Percentiles rank a stretch among this genome's conserved stretches.
These are phyloP conservation scores for Eulimnadia texana DNA, from an alignment of 1,140 invertebrate genomes.

Conservation along the genomic window DNA sequence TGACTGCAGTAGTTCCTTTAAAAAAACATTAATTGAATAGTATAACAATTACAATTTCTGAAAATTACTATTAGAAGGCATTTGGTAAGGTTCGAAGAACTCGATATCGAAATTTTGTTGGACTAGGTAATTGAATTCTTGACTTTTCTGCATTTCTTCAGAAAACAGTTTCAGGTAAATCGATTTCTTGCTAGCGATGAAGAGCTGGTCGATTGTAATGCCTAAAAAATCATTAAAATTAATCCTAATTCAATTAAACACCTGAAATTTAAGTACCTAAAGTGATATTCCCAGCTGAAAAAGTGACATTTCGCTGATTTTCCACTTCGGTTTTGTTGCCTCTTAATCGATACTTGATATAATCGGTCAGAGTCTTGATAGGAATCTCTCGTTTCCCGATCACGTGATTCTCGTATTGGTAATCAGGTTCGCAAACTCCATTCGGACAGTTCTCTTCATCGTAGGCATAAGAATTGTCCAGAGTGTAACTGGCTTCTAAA, in stretches of 20 bases:
- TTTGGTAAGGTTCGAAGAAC: background rate
- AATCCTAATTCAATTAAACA: background rate
- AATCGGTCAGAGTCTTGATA: conserved; percentile 1
- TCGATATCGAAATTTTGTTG: background rate
- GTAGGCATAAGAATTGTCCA: background rate
- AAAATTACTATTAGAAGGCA: background rate
- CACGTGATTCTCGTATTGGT: background rate
- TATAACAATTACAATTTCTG: background rate
- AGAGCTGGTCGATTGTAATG: background rate
- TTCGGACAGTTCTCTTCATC: background rate
- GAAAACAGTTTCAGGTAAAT: background rate
- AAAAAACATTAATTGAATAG: background rate
- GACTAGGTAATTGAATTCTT: background rate
- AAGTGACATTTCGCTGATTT: background rate
- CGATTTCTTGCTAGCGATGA: background rate
- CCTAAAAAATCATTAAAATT: background rate
- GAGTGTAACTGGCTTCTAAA: background rate
- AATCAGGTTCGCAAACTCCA: background rate
- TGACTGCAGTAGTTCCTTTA: conserved; percentile 2
- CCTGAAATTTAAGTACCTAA: conserved; percentile 3
- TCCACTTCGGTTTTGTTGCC: conserved; percentile 7
- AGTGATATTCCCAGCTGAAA: background rate
- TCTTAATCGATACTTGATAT: background rate
- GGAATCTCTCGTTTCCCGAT: background rate
- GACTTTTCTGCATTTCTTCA: too few relatives aligned